Evolutionary conservation across 2,797 vertebrate species (phyloP).

Genomic region (Tinamus major): DNA sequence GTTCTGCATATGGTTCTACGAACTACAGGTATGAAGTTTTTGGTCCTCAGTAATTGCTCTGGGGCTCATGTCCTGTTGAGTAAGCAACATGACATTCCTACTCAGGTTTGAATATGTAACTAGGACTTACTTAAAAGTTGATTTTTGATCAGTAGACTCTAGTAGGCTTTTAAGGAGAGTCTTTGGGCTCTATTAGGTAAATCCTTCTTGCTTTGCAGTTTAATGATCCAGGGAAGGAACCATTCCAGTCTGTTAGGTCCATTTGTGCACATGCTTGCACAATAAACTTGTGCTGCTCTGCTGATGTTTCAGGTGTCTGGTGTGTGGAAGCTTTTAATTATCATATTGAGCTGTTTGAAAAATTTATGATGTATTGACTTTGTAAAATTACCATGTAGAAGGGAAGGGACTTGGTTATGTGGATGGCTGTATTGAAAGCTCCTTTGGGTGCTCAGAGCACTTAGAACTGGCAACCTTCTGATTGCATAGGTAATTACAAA

Average conservation of each 20-base stretch:
- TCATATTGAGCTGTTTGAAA: not conserved
- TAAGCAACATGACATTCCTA: not conserved
- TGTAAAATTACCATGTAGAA: not conserved
- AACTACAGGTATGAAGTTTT: not conserved
- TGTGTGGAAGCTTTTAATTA: not conserved
- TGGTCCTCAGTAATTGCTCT: not conserved
- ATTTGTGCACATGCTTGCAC: not conserved
- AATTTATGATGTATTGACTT: not conserved
- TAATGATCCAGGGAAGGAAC: slow-evolving; percentile 1
- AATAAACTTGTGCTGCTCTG: not conserved
- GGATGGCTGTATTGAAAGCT: not conserved
- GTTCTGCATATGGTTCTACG: not conserved
- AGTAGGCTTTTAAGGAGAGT: not conserved
- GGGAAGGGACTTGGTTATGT: not conserved
- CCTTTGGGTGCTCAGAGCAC: not conserved
- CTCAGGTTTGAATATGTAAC: slow-evolving; percentile 12
- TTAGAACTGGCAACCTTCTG: not conserved
- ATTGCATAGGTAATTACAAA: not conserved
- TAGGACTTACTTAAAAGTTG: slow-evolving; percentile 16
- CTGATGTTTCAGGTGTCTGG: not conserved
- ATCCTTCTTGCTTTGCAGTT: slow-evolving; percentile 20
- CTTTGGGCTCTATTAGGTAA: not conserved
- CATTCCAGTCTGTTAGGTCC: not conserved
- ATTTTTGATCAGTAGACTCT: slow-evolving; percentile 14
- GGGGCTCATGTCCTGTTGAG: not conserved